Base-by-base conservation (phyloP, 2,888 invertebrate species). In the Tiliacea aurago region DNA sequence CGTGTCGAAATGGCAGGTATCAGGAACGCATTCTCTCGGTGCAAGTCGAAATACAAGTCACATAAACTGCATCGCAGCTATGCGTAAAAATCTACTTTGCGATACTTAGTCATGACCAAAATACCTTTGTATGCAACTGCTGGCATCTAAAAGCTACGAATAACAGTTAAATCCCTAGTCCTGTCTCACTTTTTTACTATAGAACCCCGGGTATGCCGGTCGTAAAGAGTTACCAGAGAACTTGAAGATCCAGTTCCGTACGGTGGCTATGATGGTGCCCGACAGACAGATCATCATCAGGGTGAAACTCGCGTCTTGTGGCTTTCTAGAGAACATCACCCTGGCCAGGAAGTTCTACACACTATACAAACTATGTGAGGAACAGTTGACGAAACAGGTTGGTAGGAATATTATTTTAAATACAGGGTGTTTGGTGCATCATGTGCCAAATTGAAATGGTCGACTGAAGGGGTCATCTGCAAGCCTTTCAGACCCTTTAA, bases 241-340 rank as follows among this genome's bases (percentile, higher is more conserved):
- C 95, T 96, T 99, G 84, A 99, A 99, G 96, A 99, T 99, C 87
- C 99, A 99, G 94, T 99, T 99, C 94, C 97, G 99, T 70, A 99
- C 99, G 0, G 99, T 99, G 0, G 99, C 99, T 58, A 99, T 99
- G 99, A 99, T 99, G 99, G 99, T 99, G 23, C 99, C 99, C 0
- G 99, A 99, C 93, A 96, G 99, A 76, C 99, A 99, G 95, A 99
- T 99, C 89, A 99, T 99, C 89, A 99, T 99, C 85, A 96, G 99
- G 81, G 99, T 99, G 0, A 99, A 99, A 95, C 95, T 99, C 67
- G 99, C 99, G 28, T 98, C 99, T 84, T 99, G 99, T 91, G 99
- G 99, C 43, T 99, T 99, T 93, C 95, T 99, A 58, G 99, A 99
- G 93, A 99, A 99, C 91, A 98, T 99, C 55, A 99, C 99, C 0